These are phyloP conservation scores for Leontopithecus rosalia DNA, from an alignment of 2,797 vertebrate genomes.

Conservation along the genomic window DNA sequence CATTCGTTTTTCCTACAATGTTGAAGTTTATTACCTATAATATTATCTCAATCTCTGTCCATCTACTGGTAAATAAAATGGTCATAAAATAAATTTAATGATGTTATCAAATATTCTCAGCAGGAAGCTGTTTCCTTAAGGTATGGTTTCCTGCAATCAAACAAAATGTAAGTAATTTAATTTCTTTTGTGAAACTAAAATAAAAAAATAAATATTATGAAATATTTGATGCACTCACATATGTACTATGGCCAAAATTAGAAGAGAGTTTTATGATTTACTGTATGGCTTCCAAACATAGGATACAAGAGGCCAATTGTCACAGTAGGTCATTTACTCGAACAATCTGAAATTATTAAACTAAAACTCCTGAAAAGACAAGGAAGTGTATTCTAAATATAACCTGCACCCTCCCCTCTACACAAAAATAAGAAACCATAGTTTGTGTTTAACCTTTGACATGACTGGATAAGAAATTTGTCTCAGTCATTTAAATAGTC, in stretches of 20 bases:
- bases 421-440: neutral
- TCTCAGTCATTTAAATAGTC: neutral
- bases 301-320: neutral
- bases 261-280: neutral
- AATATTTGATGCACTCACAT: neutral
- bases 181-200: neutral
- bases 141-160: slow-evolving; percentile 46
- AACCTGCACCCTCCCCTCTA: neutral
- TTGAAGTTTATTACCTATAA: slow-evolving; percentile 69
- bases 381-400: neutral
- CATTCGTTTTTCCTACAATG: slow-evolving; percentile 76
- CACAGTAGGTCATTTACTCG: neutral
- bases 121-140: slow-evolving; percentile 67
- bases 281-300: neutral
- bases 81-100: slow-evolving; percentile 65
- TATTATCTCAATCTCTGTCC: slow-evolving; percentile 68
- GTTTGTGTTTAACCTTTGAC: neutral
- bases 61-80: slow-evolving; percentile 78
- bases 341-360: neutral
- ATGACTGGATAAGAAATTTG: neutral
- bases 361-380: neutral
- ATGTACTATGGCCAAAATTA: neutral
- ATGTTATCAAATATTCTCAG: slow-evolving; percentile 71
- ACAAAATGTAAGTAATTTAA: neutral
- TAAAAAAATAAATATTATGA: neutral